Base-by-base conservation (phyloP, 30 jellyfish, hydroid and myxozoan genomes). In the Sanderia malayensis region DNA sequence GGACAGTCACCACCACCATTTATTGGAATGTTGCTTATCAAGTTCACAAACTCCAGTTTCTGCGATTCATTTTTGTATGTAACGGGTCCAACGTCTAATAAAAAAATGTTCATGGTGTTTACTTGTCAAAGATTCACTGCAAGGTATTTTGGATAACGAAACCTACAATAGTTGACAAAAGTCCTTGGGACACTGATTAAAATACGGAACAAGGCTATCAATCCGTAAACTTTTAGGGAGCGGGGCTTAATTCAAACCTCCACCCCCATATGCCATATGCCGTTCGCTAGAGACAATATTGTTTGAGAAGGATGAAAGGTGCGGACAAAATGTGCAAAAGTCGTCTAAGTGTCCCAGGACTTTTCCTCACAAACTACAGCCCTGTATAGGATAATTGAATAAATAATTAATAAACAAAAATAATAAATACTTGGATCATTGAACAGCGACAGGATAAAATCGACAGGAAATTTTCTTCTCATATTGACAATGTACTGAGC, bases 391-490 rank as follows among this genome's bases (percentile, higher is more conserved):
- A n/a, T n/a, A n/a, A n/a, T n/a, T n/a, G n/a, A n/a, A n/a, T n/a
- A n/a, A n/a, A n/a, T n/a, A n/a, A n/a, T n/a, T n/a, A n/a, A n/a
- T n/a, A n/a, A n/a, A n/a, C n/a, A n/a, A n/a, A n/a, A n/a, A n/a
- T n/a, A n/a, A n/a, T n/a, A n/a, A n/a, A 49, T 79, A 87, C 96
- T 18, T 61, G 96, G 94, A 68, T 88, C 97, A 30, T 80, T 74
- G 61, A 80, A 80, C 1, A 92, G 95, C 3, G 97, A 80, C 25
- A 88, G 80, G 33, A 88, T 75, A 69, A 62, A 88, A 44, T 88
- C 95, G 17, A 88, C 94, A 0, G 85, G 83, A 53, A 65, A 73
- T n/a, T 83, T 55, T 30, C 85, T 63, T 44, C 26, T 28, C 75
- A 57, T 44, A 30, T 74, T 73, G 70, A 83, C 65, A 63, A 88